phyloP scores from a whole-genome alignment of 2,797 vertebrate species.

The Acanthopagrus latus region DNA sequence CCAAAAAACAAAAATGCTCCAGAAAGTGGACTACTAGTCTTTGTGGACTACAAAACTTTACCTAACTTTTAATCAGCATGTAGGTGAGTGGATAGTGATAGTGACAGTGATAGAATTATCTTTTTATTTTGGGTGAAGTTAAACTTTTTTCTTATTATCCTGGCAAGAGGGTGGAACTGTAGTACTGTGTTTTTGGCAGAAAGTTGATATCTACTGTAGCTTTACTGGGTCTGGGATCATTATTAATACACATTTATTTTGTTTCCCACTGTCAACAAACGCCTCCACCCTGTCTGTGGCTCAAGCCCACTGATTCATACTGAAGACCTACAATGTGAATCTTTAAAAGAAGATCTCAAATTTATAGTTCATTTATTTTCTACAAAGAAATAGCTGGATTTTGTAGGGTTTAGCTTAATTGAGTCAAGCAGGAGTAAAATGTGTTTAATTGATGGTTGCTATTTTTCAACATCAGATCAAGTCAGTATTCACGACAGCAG shows the following conservation, averaged over 20 bases:
- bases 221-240: constrained; percentile 9
- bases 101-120: too few species aligned
- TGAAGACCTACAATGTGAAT: background rate
- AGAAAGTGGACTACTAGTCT: too few species aligned
- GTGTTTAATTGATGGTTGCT: background rate
- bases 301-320: constrained; percentile 2
- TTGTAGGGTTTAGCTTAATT: background rate
- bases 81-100: too few species aligned
- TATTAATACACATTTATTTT: constrained; percentile 3
- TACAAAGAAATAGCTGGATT: background rate
- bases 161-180: background rate
- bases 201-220: background rate
- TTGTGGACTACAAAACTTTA: too few species aligned
- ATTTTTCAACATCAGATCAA: background rate
- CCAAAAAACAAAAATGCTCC: too few species aligned
- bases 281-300: background rate
- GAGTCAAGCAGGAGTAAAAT: background rate
- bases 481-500: background rate
- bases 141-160: constrained; percentile 2
- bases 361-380: background rate
- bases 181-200: background rate
- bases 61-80: too few species aligned
- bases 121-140: too few species aligned
- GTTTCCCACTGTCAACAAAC: constrained; percentile 3
- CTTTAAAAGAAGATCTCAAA: background rate